Evolutionary conservation across 1,140 invertebrate genomes (phyloP), one percentile per base, ranked within the genome.

Genomic region (Drosophila fuyamai): DNA sequence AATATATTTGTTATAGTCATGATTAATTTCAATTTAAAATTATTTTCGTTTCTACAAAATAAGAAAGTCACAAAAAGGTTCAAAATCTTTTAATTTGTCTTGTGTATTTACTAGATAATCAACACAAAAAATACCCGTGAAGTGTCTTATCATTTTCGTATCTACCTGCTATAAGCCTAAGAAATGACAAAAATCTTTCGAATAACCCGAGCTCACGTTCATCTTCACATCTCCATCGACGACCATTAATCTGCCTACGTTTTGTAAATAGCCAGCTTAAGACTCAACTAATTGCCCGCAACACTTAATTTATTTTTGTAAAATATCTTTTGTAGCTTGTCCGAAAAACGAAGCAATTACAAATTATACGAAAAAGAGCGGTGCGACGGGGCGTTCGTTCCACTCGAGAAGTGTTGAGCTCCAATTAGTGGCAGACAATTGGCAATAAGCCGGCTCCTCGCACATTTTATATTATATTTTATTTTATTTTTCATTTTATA

Each of bases 301-400:
- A 63, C 61, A 84, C 57, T 70, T 78, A 65, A 76, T 66, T 68
- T 53, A 59, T 53, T 71, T 70, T 70, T 57, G 36, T 57, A 71
- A 70, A 70, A 57, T 71, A 71, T 58, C 36, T 67, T 44, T 70
- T 14, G 16, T 27, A 10, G 58, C 54, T 51, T 43, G 63, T 65
- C 57, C 51, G 54, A 56, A 76, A 86, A 86, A 86, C 79, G 60
- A 76, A 81, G 83, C 83, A 88, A 88, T 86, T 86, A 88, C 76
- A 68, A 86, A 81, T 74, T 75, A 62, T 51, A 62, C 72, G 80
- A 84, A 60, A n/a, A 18, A 23, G 6, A 61, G 14, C 57, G 16
- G 10, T 58, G 13, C 55, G 58, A 48, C 55, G 57, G 73, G 76
- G 81, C 81, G 76, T 74, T 79, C 76, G 83, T 88, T 88, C 79